Percentiles rank a stretch among this genome's conserved stretches.
These are phyloP conservation scores for Congeria kusceri DNA, from an alignment of 2,888 invertebrate species.

Conservation along the genomic window DNA sequence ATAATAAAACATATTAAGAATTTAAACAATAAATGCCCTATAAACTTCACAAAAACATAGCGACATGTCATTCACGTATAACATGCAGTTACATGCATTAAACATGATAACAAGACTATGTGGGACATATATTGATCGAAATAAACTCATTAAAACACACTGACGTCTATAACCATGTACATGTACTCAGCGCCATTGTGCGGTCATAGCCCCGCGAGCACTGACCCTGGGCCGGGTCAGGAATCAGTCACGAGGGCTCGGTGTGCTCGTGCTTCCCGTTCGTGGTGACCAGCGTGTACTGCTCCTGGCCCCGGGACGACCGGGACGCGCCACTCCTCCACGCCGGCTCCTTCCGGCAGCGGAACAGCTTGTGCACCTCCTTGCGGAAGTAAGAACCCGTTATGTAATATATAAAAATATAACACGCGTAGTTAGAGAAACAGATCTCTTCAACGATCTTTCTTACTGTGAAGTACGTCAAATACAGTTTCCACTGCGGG, in stretches of 20 bases:
- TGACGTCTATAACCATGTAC: no score
- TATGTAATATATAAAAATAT: constrained; percentile 84
- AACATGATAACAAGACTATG: no score
- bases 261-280: constrained; percentile 49
- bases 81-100: no score
- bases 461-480: constrained; percentile 78
- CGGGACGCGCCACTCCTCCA: neutral
- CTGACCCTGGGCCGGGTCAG: no score
- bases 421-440: constrained; percentile 84
- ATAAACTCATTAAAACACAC: no score
- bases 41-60: no score
- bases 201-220: no score
- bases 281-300: constrained; percentile 54
- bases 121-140: no score
- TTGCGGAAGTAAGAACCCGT: constrained; percentile 83
- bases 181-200: no score
- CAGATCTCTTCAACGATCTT: constrained; percentile 81
- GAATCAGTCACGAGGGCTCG: neutral
- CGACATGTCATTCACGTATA: no score
- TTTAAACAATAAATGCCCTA: no score
- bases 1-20: no score
- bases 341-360: constrained; percentile 13
- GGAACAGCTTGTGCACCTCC: constrained; percentile 71
- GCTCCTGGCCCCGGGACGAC: constrained; percentile 31
- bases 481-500: constrained; percentile 79